Conservation (phyloP, 2,113 vertebrate species). For the Cepphus grylle region DNA sequence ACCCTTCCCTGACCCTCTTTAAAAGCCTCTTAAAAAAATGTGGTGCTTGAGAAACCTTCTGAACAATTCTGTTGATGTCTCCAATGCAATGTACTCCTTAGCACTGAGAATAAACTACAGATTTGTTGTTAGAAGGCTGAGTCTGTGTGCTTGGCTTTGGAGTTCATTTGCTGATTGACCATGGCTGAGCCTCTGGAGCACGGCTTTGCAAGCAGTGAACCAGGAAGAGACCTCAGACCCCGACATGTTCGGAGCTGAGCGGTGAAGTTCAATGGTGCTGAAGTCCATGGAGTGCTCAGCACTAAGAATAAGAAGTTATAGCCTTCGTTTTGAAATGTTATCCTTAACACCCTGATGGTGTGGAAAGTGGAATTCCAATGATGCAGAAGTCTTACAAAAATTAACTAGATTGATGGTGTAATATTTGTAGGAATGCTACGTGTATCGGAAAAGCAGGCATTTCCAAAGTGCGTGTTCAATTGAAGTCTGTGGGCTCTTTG, state of each 20-base stretch:
- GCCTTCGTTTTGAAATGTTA: not conserved
- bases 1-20: not conserved
- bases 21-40: not conserved
- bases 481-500: not conserved
- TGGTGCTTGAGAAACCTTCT: not conserved
- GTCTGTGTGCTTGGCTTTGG: not conserved
- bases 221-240: not conserved
- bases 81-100: not conserved
- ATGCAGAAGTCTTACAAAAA: not conserved
- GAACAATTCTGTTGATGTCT: not conserved
- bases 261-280: not conserved
- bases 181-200: not conserved
- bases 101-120: not conserved
- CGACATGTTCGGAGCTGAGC: accelerated
- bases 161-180: not conserved
- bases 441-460: accelerated
- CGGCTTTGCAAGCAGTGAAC: not conserved
- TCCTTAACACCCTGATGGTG: not conserved
- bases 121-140: not conserved
- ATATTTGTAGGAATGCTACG: too few species aligned
- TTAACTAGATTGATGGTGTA: accelerated
- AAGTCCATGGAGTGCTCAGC: too few species aligned
- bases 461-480: not conserved
- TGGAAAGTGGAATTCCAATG: not conserved
- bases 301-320: not conserved